phyloP scores from a whole-genome alignment of 1,140 invertebrate genomes.

The Macrostomum lignano region DNA sequence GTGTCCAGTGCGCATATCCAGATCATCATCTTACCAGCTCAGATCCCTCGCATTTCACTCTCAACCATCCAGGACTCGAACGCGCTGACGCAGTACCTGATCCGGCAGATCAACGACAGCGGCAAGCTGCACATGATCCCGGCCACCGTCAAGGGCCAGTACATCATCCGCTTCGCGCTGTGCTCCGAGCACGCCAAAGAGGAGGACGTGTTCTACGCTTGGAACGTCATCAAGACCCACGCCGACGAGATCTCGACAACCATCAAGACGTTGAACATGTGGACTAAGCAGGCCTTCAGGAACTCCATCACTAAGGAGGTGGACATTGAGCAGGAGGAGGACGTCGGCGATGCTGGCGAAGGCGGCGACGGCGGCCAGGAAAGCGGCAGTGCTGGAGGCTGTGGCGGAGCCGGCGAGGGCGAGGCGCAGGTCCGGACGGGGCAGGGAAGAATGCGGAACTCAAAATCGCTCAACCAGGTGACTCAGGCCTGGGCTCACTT shows the following conservation, averaged over 20 bases:
- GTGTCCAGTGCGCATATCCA: neutral
- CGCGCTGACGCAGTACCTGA: conserved; percentile 63
- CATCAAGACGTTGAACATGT: neutral
- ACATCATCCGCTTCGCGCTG: conserved; percentile 57
- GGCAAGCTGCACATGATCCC: conserved; percentile 91
- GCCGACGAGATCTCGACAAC: conserved; percentile 40
- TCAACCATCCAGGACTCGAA: conserved; percentile 40
- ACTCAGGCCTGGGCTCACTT: too few relatives aligned
- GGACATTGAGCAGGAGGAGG: neutral
- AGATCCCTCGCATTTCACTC: too few relatives aligned
- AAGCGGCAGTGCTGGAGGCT: neutral
- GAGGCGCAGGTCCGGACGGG: neutral
- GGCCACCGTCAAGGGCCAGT: conserved; percentile 54
- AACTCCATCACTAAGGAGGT: neutral
- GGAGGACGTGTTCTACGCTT: conserved; percentile 59
- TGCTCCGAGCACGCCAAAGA: conserved; percentile 60
- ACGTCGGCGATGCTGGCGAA: neutral
- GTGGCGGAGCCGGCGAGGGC: too few relatives aligned
- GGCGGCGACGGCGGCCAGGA: neutral
- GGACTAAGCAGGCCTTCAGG: neutral
- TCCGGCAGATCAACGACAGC: conserved; percentile 73
- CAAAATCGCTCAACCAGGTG: too few relatives aligned
- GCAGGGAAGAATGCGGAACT: conserved; percentile 1
- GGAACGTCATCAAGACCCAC: conserved; percentile 56
- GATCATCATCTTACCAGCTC: neutral